phyloP scores from a whole-genome alignment of 2,113 vertebrate genomes.

The Malurus alboscapulatus region DNA sequence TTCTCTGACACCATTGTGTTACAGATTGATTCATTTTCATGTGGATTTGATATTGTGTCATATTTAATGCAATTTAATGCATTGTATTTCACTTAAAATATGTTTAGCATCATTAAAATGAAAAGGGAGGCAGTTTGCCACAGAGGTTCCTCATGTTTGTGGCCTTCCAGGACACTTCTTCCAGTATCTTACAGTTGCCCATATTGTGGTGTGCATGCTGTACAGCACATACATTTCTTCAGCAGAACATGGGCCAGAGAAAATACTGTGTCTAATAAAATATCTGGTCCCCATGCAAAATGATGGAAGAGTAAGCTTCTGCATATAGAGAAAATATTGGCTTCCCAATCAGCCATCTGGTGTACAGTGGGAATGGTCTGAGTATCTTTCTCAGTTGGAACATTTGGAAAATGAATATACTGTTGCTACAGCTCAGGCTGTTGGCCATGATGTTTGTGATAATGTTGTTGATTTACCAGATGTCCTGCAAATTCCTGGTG shows the following conservation, averaged over 20 bases:
- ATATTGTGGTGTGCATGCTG: neutral
- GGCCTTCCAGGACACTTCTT: neutral
- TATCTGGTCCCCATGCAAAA: constrained; percentile 59
- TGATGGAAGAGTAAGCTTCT: constrained; percentile 65
- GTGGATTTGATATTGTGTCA: neutral
- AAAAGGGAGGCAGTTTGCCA: neutral
- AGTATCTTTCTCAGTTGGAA: constrained; percentile 78
- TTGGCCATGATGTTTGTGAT: constrained; percentile 73
- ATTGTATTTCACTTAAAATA: neutral
- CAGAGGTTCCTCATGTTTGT: neutral
- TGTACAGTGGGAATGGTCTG: constrained; percentile 67
- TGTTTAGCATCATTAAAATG: neutral
- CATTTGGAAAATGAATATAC: constrained; percentile 80
- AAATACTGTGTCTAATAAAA: constrained; percentile 37
- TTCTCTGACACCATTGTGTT: neutral
- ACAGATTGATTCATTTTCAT: neutral
- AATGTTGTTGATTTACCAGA: constrained; percentile 77
- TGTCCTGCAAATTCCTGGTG: constrained; percentile 78
- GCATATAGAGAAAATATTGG: constrained; percentile 74
- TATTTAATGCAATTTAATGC: neutral
- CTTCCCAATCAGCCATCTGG: constrained; percentile 79
- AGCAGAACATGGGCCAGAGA: neutral
- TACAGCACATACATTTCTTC: neutral
- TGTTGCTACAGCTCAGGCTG: constrained; percentile 73
- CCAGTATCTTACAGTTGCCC: neutral